Conservation (phyloP, 2,113 vertebrate species). For the Stigmatopora nigra region DNA sequence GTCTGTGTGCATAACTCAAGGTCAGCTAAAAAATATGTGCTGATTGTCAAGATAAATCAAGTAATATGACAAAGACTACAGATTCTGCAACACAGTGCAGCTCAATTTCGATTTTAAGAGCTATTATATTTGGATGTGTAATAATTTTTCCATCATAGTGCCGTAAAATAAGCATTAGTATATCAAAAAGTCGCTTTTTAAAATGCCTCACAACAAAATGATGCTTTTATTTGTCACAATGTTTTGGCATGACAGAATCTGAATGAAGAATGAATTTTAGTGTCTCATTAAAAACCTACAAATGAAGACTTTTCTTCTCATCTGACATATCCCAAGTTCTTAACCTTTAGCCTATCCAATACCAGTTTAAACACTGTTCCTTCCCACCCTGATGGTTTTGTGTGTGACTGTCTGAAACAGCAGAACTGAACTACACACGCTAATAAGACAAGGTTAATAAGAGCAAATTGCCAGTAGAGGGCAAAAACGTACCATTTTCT, state of each 20-base stretch:
- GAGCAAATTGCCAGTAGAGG: too few species aligned
- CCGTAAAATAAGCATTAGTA: neutral
- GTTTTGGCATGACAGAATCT: neutral
- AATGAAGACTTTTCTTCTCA: neutral
- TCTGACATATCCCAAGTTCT: neutral
- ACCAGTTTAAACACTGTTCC: too few species aligned
- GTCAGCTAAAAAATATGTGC: constrained; percentile 25
- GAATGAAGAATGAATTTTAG: neutral
- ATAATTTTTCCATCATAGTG: neutral
- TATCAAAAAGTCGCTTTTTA: neutral
- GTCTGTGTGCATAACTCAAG: constrained; percentile 25
- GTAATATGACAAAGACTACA: neutral
- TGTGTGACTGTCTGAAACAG: too few species aligned
- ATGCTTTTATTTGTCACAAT: neutral
- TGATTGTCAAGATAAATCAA: constrained; percentile 37
- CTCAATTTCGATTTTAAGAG: neutral
- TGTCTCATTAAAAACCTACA: neutral
- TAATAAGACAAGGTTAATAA: too few species aligned
- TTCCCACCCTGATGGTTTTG: too few species aligned
- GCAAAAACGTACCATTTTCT: too few species aligned
- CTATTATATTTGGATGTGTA: too few species aligned
- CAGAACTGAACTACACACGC: too few species aligned
- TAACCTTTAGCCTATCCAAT: neutral
- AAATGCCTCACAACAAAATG: neutral
- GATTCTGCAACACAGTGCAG: neutral